A percentile compares a stretch with the other conserved stretches of the same genome.
Evolutionary conservation across 2,797 vertebrate species (phyloP).

Genomic region (Coendou prehensilis): DNA sequence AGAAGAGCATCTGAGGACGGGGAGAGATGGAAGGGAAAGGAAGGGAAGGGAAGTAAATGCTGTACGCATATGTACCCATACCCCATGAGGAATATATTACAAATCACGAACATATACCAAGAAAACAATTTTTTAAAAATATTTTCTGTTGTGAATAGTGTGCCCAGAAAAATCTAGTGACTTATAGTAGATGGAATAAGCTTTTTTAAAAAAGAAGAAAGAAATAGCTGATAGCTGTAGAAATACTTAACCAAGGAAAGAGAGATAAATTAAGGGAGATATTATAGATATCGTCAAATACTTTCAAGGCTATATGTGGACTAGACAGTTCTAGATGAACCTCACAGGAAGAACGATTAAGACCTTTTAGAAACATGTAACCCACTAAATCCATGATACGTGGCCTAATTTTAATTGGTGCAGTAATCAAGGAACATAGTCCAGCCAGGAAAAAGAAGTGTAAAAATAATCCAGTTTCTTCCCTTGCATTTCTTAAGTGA

Average conservation of each 20-base stretch:
- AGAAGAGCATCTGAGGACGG: background rate
- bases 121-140: background rate
- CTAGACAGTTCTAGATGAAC: background rate
- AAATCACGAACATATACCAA: background rate
- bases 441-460: background rate
- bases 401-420: background rate
- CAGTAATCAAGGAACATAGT: background rate
- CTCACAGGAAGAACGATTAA: conserved; percentile 32
- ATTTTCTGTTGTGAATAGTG: background rate
- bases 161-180: conserved; percentile 31
- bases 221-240: background rate
- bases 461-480: background rate
- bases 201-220: background rate
- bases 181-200: background rate
- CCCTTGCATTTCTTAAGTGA: background rate
- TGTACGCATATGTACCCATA: background rate
- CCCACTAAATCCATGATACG: background rate
- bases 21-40: background rate
- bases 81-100: background rate
- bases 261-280: background rate
- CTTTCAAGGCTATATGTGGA: background rate
- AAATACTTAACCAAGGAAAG: conserved; percentile 28
- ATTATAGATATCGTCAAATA: background rate
- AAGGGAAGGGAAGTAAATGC: background rate
- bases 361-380: background rate